Base-by-base conservation (phyloP, 2,113 vertebrate genomes). In the Amphilophus citrinellus region DNA sequence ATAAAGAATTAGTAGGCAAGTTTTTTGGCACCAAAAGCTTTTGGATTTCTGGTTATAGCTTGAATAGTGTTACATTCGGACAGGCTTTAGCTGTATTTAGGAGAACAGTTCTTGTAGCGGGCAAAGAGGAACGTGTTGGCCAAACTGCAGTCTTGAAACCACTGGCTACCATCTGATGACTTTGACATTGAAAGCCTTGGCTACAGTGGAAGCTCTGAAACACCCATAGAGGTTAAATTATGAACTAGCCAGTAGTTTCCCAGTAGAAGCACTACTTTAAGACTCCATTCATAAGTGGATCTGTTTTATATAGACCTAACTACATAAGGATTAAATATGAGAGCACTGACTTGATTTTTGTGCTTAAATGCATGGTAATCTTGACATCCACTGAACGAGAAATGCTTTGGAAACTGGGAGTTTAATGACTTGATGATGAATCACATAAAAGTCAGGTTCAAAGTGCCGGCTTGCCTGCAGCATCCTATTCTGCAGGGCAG, bases 351-450 rank as follows among this genome's bases (percentile, higher is more conserved):
- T 77, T 78, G n/a, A 66, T 82, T 82, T 71, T 59, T 75, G 44
- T 59, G 22, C n/a, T 63, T 57, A 9, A n/a, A 58, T n/a, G 10
- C 14, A 20, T 53, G 76, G 86, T 84, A 84, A 56, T 89, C 35
- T 53, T 53, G 73, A 83, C 68, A 73, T 83, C 27, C 39, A 56
- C 27, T 35, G 27, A 73, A 73, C 27, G 63, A 71, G 9, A 80
- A 88, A 73, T 75, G 68, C 27, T 56, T 73, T 73, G 68, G n/a
- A 39, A 39, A 42, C 22, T 13, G 7, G 2, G 8, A 77, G 35
- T 77, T 79, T 79, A 79, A 76, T 63, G 0, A 63, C 47, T 44
- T 39, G 18, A 35, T 63, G 57, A 62, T 82, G 78, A 44, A 79
- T 30, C 8, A n/a, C 61, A 71, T 10, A 82, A 42, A 61, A 39